Conservation (phyloP, 2,113 vertebrate species). For the Mirounga angustirostris region DNA sequence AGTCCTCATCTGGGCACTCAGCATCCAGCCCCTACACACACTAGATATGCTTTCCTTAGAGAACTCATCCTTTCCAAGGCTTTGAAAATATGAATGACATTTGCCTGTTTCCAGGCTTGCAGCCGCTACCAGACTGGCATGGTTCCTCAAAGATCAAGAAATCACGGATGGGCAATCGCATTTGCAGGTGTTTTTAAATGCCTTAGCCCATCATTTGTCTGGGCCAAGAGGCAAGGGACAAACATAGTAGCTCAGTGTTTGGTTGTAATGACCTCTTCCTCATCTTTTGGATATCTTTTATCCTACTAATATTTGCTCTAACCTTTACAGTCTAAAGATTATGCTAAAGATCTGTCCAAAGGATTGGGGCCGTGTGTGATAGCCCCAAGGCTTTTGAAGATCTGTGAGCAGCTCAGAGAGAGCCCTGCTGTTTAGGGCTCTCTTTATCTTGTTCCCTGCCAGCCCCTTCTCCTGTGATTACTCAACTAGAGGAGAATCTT, state of each 20-base stretch:
- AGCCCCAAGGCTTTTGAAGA: neutral
- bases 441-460: neutral
- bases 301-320: slow-evolving; percentile 33
- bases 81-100: slow-evolving; percentile 49
- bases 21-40: neutral
- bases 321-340: slow-evolving; percentile 44
- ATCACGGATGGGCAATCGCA: neutral
- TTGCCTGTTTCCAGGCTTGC: neutral
- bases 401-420: slow-evolving; percentile 27
- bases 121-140: neutral
- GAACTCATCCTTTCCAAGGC: neutral
- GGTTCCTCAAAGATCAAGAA: slow-evolving; percentile 8
- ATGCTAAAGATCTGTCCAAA: slow-evolving; percentile 55
- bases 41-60: neutral
- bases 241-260: slow-evolving; percentile 25
- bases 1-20: neutral
- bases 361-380: neutral
- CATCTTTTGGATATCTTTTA: slow-evolving; percentile 9
- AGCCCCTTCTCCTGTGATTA: neutral
- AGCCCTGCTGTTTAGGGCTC: neutral
- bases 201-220: neutral
- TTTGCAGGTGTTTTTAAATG: slow-evolving; percentile 43
- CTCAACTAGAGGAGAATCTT: neutral
- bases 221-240: slow-evolving; percentile 7
- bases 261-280: neutral